Evolutionary conservation across 64 coral and sea anemone species (phyloP).

Genomic region (Trachythela sp.): DNA sequence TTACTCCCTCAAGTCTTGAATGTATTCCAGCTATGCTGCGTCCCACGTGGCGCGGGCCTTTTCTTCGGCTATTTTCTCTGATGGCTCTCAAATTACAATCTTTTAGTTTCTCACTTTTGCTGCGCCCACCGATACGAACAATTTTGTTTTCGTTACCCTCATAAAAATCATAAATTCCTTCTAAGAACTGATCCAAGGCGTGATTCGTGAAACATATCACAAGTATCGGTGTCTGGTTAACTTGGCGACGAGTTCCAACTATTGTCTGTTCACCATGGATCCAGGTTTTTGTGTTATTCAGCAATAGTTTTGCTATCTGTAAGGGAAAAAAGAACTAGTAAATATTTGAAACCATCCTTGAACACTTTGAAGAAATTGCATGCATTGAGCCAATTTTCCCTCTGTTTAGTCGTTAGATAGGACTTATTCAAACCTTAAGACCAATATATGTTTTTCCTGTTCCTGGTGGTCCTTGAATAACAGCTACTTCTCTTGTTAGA

Average conservation of each 20-base stretch:
- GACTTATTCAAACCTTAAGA: slow-evolving; percentile 41
- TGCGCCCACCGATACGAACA: slow-evolving; percentile 54
- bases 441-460: slow-evolving; percentile 88
- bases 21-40: neutral
- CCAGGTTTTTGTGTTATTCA: neutral
- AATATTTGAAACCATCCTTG: too few relatives aligned
- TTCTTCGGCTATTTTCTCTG: neutral
- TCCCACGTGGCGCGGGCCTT: neutral
- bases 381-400: too few relatives aligned
- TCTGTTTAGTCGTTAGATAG: too few relatives aligned
- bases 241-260: neutral
- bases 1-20: neutral
- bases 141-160: slow-evolving; percentile 2
- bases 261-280: neutral
- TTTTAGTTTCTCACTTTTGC: slow-evolving; percentile 50
- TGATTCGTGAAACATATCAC: slow-evolving; percentile 60
- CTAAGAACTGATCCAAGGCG: slow-evolving; percentile 58
- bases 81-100: slow-evolving; percentile 28
- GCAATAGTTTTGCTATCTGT: slow-evolving; percentile 7
- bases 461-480: slow-evolving; percentile 89
- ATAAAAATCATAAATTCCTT: slow-evolving; percentile 51
- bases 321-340: neutral
- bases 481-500: slow-evolving; percentile 74
- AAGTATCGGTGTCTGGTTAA: slow-evolving; percentile 38
- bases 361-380: too few relatives aligned